These are phyloP conservation scores for Orientallactaga sibirica DNA, from an alignment of 2,797 vertebrate species.

Conservation along the genomic window DNA sequence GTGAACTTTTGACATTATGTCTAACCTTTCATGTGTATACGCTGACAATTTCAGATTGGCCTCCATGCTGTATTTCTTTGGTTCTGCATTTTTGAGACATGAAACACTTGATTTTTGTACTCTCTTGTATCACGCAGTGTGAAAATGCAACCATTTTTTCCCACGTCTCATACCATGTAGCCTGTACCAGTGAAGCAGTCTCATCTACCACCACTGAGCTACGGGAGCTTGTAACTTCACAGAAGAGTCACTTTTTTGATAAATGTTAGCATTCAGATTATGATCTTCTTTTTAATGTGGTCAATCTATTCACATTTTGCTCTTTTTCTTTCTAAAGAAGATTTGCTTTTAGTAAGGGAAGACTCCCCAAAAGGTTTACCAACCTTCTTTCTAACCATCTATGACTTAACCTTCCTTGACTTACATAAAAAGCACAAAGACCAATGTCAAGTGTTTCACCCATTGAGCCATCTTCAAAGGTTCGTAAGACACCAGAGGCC, in stretches of 20 bases:
- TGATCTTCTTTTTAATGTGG: neutral
- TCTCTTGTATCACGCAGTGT: neutral
- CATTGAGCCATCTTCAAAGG: neutral
- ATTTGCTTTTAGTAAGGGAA: slow-evolving; percentile 21
- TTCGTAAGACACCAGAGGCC: neutral
- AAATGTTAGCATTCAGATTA: neutral
- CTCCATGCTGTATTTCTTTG: slow-evolving; percentile 46
- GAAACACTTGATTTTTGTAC: slow-evolving; percentile 61
- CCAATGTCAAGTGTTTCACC: neutral
- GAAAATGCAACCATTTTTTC: slow-evolving; percentile 63
- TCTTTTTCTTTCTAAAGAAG: slow-evolving; percentile 15
- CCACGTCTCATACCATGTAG: neutral
- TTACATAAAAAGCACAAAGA: slow-evolving; percentile 41
- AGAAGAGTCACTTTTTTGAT: neutral
- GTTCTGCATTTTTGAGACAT: slow-evolving; percentile 76
- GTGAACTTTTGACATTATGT: slow-evolving; percentile 76
- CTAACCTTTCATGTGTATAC: slow-evolving; percentile 72
- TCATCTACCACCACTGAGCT: neutral
- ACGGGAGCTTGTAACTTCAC: neutral
- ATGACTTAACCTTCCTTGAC: neutral
- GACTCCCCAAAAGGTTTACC: neutral
- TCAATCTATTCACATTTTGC: neutral
- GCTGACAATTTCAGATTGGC: slow-evolving; percentile 57
- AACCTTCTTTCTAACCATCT: neutral
- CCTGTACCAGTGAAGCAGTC: neutral